A percentile compares a stretch with the other conserved stretches of the same genome.
Conservation (phyloP, 2,888 invertebrate genomes). For the Heliconius aoede region DNA sequence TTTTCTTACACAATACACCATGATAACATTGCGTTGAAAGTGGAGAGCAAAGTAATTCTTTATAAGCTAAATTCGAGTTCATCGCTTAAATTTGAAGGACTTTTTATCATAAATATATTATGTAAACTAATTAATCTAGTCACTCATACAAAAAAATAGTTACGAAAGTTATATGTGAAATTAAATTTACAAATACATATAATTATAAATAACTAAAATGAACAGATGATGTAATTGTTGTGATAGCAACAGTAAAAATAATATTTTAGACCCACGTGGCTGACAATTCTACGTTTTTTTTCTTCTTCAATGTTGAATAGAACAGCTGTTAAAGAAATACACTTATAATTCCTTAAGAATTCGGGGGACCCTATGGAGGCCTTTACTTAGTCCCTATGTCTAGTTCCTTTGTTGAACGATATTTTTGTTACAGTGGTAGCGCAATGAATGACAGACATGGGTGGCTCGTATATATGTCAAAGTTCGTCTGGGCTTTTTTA, state of each 20-base stretch:
- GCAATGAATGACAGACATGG: constrained; percentile 56
- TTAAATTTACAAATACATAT: not conserved
- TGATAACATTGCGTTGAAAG: not conserved
- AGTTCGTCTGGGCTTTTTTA: constrained; percentile 64
- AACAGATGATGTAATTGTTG: constrained; percentile 24
- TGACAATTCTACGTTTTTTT: constrained; percentile 49
- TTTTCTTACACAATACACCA: not conserved
- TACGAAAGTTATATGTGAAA: not conserved
- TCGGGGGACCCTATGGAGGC: constrained; percentile 66
- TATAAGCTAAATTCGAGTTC: not conserved
- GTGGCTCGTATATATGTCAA: constrained; percentile 68
- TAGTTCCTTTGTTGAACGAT: constrained; percentile 70
- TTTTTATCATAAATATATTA: not conserved
- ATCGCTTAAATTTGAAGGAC: no score
- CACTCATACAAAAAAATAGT: no score
- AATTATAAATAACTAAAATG: not conserved
- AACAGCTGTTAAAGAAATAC: constrained; percentile 79
- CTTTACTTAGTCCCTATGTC: constrained; percentile 50
- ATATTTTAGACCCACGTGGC: constrained; percentile 67
- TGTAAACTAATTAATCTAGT: not conserved
- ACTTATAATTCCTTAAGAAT: constrained; percentile 65
- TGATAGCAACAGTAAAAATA: constrained; percentile 42
- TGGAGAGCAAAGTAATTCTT: not conserved
- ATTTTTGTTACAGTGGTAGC: constrained; percentile 70
- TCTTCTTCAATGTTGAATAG: constrained; percentile 63